phyloP scores from a whole-genome alignment of 2,797 vertebrate species.

The Sebastes wilsoni region DNA sequence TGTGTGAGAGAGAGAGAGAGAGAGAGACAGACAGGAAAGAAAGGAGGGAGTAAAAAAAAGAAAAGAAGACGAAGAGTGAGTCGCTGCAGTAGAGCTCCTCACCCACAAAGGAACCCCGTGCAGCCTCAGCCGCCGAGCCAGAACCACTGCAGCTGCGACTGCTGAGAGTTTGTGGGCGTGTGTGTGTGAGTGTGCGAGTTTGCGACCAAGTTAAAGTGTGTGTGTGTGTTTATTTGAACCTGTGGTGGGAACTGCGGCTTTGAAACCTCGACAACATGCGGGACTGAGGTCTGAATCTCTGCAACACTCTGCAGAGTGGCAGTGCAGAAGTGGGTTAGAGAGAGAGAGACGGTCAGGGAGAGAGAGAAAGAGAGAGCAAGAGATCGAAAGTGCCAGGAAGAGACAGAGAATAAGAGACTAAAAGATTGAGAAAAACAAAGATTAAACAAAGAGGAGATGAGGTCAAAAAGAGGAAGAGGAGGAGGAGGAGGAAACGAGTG shows the following conservation, averaged over 20 bases:
- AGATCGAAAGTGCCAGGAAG: conserved; percentile 35
- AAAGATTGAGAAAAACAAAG: conserved; percentile 58
- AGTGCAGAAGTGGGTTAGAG: conserved; percentile 52
- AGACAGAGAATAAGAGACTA: conserved; percentile 26
- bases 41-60: background rate
- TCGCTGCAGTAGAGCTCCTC: conserved; percentile 57
- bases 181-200: conserved; percentile 4
- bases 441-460: conserved; percentile 59
- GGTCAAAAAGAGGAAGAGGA: conserved; percentile 31
- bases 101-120: conserved; percentile 64
- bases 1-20: no score
- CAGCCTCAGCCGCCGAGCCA: conserved; percentile 54
- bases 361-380: conserved; percentile 11
- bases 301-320: conserved; percentile 50
- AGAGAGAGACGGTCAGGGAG: background rate
- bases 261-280: conserved; percentile 52
- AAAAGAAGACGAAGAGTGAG: conserved; percentile 16
- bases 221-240: conserved; percentile 36
- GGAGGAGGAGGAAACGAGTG: conserved; percentile 19
- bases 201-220: conserved; percentile 7
- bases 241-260: conserved; percentile 54
- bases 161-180: conserved; percentile 14
- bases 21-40: conserved; percentile 11
- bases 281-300: conserved; percentile 55
- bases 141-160: conserved; percentile 59